These are phyloP conservation scores for Phylloscopus whistleri DNA, from an alignment of 2,113 vertebrate species.

Conservation along the genomic window DNA sequence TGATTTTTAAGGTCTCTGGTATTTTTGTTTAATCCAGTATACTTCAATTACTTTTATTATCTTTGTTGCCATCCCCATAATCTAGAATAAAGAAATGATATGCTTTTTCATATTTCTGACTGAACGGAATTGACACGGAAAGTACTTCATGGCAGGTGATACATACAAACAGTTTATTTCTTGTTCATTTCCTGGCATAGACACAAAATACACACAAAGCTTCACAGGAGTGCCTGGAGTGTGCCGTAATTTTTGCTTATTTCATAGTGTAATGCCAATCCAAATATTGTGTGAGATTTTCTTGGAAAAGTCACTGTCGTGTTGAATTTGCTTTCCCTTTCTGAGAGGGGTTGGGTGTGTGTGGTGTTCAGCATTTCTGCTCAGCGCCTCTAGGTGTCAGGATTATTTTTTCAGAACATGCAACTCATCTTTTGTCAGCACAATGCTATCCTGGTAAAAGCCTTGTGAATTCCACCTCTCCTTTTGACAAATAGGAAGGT, in stretches of 20 bases:
- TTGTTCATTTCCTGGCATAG: not conserved
- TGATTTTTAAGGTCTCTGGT: not conserved
- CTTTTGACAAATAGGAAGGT: not conserved
- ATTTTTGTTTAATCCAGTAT: not conserved
- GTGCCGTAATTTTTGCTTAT: not conserved
- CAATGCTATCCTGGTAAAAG: not conserved
- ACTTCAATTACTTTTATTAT: not conserved
- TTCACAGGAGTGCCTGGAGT: not conserved
- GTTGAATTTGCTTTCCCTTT: not conserved
- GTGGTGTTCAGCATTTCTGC: not conserved
- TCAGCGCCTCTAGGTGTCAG: slow-evolving; percentile 35
- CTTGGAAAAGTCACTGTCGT: not conserved
- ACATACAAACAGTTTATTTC: not conserved
- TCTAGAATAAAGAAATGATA: not conserved
- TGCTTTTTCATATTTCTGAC: not conserved
- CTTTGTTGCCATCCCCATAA: not conserved
- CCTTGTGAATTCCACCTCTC: not conserved
- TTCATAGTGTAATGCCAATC: not conserved
- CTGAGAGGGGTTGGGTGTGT: not conserved
- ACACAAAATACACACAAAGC: not conserved
- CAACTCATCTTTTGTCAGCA: not conserved
- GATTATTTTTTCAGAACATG: not conserved
- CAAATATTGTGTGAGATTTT: not conserved
- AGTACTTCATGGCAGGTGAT: not conserved
- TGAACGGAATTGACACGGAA: not conserved